Evolutionary conservation across 2,797 vertebrate species (phyloP), one percentile per base, ranked within the genome.

Genomic region (Ceyx erithaca): DNA sequence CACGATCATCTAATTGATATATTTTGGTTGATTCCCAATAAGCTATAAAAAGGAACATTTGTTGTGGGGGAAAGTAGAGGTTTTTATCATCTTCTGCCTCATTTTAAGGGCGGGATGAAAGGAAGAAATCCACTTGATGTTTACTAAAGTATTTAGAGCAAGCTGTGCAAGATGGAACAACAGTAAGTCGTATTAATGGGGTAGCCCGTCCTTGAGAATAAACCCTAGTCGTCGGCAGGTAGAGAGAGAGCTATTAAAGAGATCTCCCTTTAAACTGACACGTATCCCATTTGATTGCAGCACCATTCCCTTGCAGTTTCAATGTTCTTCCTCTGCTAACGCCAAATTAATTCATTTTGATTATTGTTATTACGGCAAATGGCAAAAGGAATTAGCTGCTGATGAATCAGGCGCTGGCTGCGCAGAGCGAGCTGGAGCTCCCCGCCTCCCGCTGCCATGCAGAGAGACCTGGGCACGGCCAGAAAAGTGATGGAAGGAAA

Each of bases 291-390:
- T 94, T 66, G 87, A 90, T 79, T 93, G 89, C 95, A 88, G 83
- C 80, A 9, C 87, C 89, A 73, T 94, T 91, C 77, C 91, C 73
- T 7, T 22, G 85, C 85, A 93, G 61, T 79, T 75, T 45, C 89
- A 81, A 25, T 9, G 62, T 46, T 94, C 90, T 71, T 86, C 75
- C 85, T 57, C 45, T 30, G 6, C 70, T 87, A 95, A 93, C 72
- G 57, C 52, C 23, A 20, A 92, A 96, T 95, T 95, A 97, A 97
- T 96, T 96, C 76, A 48, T 91, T 94, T 88, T 80, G 92, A 91
- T 95, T 84, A 83, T 94, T 92, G 87, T 87, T 96, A 83, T 95
- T 95, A 87, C 8, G 76, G 87, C 70, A 33, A 86, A 63, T 7
- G 80, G 90, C 90, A 77, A 58, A 66, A 54, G 72, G 94, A 91